phyloP scores from a whole-genome alignment of 2,888 invertebrate species.

The Lymantria dispar region DNA sequence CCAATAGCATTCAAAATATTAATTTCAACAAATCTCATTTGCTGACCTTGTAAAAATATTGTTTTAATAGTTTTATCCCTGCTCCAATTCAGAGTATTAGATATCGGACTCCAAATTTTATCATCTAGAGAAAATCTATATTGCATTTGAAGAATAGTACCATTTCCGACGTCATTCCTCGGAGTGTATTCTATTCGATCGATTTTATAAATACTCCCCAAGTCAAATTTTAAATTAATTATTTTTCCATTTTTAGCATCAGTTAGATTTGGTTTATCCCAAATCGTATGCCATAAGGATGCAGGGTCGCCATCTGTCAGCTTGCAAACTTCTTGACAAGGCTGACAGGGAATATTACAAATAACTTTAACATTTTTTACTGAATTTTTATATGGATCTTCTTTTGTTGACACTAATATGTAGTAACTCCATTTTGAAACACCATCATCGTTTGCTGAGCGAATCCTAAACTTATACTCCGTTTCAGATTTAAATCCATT shows the following conservation, averaged over 20 bases:
- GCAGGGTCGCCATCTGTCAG: slow-evolving; percentile 39
- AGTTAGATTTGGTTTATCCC: slow-evolving; percentile 38
- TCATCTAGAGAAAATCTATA: slow-evolving; percentile 52
- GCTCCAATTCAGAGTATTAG: slow-evolving; percentile 42
- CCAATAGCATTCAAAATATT: slow-evolving; percentile 51
- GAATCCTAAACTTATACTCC: slow-evolving; percentile 55
- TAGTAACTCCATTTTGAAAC: slow-evolving; percentile 65
- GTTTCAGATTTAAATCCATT: slow-evolving; percentile 45
- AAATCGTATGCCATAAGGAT: slow-evolving; percentile 53
- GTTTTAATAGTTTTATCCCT: slow-evolving; percentile 45
- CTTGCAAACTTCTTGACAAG: slow-evolving; percentile 42
- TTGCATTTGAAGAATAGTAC: slow-evolving; percentile 53
- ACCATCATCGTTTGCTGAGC: slow-evolving; percentile 45
- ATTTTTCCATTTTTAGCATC: slow-evolving; percentile 31
- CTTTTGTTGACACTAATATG: slow-evolving; percentile 42
- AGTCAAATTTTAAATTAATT: slow-evolving; percentile 48
- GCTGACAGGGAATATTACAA: slow-evolving; percentile 50
- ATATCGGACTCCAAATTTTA: slow-evolving; percentile 45
- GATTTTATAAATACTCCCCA: slow-evolving; percentile 42
- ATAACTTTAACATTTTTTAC: slow-evolving; percentile 45
- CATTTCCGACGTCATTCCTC: slow-evolving; percentile 59
- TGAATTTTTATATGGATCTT: slow-evolving; percentile 45
- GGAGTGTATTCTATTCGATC: slow-evolving; percentile 60
- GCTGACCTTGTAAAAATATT: slow-evolving; percentile 38
- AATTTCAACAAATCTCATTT: slow-evolving; percentile 52